Evolutionary conservation across 2,888 invertebrate genomes (phyloP), one percentile per base, ranked within the genome.

Genomic region (Agonopterix subpropinquella): DNA sequence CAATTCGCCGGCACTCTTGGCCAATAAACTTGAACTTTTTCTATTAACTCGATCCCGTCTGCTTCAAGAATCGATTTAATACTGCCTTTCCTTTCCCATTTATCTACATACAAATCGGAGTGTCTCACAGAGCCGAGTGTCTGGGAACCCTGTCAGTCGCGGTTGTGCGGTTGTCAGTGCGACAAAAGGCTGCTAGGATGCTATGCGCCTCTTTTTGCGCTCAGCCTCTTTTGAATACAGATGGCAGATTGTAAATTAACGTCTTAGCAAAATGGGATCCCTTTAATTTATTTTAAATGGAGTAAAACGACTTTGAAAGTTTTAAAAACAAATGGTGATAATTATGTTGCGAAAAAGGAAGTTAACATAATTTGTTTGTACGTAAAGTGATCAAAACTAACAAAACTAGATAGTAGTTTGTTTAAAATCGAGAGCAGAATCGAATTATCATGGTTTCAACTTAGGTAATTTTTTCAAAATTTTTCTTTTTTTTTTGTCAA

Each of bases 71-170:
- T 69, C 66, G 62, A 71, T 70, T 70, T 67, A 64, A 64, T 61
- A 56, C 60, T 62, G 58, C 56, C 63, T 62, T 28, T 65, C 56
- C 63, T 62, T 28, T 65, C 66, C 46, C 47, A 47, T 47, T 73
- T 73, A 75, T 77, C 73, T 72, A 67, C 73, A 72, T 70, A 70
- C 67, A 74, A 73, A 76, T 77, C 69, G 59, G 65, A 65, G 59
- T 55, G 62, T 57, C 49, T 53, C 60, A 67, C 28, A 28, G 28
- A 28, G 28, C 28, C 28, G 28, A 28, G 28, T 28, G 28, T 28
- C 28, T 28, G 28, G 28, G 28, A 66, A 54, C 60, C 54, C 64
- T 69, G 70, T 71, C 73, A 65, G 56, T 51, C 52, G 62, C 64
- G 65, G 62, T 65, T 59, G 62, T 69, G 67, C 58, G 57, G 62